Conservation (phyloP, 1,140 invertebrate species). For the Dendrolimus punctatus region DNA sequence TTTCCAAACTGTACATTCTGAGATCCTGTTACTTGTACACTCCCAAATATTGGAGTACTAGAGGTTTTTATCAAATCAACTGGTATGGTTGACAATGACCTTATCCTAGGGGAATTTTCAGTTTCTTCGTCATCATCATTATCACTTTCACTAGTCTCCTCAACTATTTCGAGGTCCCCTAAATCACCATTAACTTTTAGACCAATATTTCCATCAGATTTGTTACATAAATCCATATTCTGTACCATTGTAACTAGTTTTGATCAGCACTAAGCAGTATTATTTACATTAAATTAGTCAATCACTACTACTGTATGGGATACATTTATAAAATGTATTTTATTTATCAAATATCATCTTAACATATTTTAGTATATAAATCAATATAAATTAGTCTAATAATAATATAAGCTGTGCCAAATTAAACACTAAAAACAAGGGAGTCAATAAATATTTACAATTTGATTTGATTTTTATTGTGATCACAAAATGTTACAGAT, state of each 20-base stretch:
- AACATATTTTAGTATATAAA: too few species aligned
- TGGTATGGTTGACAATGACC: conserved; percentile 21
- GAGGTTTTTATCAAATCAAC: conserved; percentile 26
- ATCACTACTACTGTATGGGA: too few species aligned
- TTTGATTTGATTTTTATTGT: too few species aligned
- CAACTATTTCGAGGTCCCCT: conserved; percentile 41
- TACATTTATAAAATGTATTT: too few species aligned
- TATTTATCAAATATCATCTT: too few species aligned
- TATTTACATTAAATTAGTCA: too few species aligned
- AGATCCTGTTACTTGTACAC: conserved; percentile 38
- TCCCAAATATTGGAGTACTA: conserved; percentile 29
- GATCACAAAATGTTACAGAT: too few species aligned
- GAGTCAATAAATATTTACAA: too few species aligned
- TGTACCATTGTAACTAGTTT: conserved; percentile 29
- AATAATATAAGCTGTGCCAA: too few species aligned
- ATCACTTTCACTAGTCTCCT: conserved; percentile 29
- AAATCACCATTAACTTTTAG: conserved; percentile 43
- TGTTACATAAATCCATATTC: conserved; percentile 17
- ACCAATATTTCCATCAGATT: conserved; percentile 19
- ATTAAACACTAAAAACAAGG: too few species aligned
- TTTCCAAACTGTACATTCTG: conserved; percentile 58
- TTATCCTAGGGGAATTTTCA: conserved; percentile 20
- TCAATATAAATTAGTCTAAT: too few species aligned
- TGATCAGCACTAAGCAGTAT: too few species aligned
- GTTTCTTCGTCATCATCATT: conserved; percentile 17